phyloP scores from a whole-genome alignment of 2,113 vertebrate species.

The Hippolais icterina region DNA sequence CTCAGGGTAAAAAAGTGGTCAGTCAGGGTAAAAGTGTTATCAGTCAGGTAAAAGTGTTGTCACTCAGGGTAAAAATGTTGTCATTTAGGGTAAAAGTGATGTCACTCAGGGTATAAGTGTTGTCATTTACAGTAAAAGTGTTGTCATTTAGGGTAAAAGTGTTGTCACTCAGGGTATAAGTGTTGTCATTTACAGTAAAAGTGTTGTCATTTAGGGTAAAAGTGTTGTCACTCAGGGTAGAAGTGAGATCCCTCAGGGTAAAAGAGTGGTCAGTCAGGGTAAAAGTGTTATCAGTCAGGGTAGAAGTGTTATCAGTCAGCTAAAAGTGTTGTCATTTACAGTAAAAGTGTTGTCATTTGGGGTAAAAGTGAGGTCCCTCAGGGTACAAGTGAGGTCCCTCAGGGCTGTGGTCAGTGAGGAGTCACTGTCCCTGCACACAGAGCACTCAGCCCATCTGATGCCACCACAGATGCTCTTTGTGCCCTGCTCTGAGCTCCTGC shows the following conservation, averaged over 20 bases:
- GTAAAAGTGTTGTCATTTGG: too few relatives aligned
- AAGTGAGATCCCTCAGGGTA: too few relatives aligned
- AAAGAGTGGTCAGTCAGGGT: too few relatives aligned
- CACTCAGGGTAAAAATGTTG: neutral
- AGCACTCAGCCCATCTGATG: accelerated
- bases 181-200: neutral
- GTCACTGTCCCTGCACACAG: accelerated
- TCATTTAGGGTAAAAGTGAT: neutral
- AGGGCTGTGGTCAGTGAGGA: accelerated
- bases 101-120: neutral
- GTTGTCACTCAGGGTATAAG: neutral
- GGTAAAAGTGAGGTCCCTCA: too few relatives aligned
- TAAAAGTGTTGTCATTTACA: neutral
- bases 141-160: neutral
- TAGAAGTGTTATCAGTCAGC: too few relatives aligned
- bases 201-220: too few relatives aligned
- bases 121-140: neutral
- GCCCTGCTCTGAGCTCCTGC: neutral
- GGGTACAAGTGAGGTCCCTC: neutral
- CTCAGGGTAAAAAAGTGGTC: too few relatives aligned
- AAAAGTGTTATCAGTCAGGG: neutral
- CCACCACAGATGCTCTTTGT: accelerated
- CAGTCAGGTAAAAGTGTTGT: neutral
- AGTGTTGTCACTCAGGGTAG: neutral
- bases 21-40: too few relatives aligned